A percentile compares a stretch with the other conserved stretches of the same genome.
Evolutionary conservation across 2,888 invertebrate species (phyloP).

Genomic region (Plemyria rubiginata): DNA sequence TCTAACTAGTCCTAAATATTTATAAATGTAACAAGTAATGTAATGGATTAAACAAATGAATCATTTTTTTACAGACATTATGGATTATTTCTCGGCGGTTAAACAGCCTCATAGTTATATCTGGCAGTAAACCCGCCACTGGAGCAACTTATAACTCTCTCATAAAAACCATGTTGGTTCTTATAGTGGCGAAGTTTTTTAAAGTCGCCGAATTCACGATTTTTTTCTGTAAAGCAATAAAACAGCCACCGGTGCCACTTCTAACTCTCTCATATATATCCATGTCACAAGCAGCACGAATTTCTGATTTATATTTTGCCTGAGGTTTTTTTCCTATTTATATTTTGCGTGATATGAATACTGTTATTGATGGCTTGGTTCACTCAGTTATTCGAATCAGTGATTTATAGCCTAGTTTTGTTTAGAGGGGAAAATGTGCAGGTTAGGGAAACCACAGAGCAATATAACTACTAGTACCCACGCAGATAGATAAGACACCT

Average conservation of each 20-base stretch:
- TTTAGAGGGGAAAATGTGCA: conserved; percentile 16
- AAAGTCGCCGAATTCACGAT: background rate
- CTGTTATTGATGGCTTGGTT: conserved; percentile 55
- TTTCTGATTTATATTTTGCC: conserved; percentile 59
- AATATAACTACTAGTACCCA: background rate
- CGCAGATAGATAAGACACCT: too few relatives aligned
- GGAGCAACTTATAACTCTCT: too few relatives aligned
- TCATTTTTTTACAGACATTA: too few relatives aligned
- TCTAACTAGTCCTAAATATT: too few relatives aligned
- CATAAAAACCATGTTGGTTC: too few relatives aligned
- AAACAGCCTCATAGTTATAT: too few relatives aligned
- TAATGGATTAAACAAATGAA: too few relatives aligned
- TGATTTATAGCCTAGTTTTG: conserved; percentile 26
- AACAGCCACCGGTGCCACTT: background rate
- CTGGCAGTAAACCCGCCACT: too few relatives aligned
- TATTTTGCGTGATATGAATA: conserved; percentile 55
- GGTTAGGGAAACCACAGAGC: background rate
- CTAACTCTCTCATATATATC: conserved; percentile 61
- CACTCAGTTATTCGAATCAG: conserved; percentile 35
- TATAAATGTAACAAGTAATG: too few relatives aligned
- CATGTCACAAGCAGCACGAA: conserved; percentile 53
- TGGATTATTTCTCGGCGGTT: too few relatives aligned
- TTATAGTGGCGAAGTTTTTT: too few relatives aligned
- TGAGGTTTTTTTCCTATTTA: conserved; percentile 52
- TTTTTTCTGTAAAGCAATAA: background rate